Conservation (phyloP, 2,797 vertebrate species). For the Philypnodon macrostomus region DNA sequence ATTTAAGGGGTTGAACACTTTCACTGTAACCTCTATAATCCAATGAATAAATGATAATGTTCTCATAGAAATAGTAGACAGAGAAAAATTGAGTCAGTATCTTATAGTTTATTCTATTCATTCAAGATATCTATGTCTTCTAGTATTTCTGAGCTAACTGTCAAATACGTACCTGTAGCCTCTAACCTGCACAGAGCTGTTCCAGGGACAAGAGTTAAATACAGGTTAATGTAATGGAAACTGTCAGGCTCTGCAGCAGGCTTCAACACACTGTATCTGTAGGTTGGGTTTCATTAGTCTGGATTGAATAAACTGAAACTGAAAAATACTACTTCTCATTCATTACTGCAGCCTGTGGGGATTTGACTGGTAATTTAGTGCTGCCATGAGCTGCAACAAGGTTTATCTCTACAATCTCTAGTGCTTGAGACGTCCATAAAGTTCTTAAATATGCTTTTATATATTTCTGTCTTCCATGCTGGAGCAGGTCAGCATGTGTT, state of each 20-base stretch:
- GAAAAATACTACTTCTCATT: no score
- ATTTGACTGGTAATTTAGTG: no score
- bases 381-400: no score
- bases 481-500: no score
- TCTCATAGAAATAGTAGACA: background rate
- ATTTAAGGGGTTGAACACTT: background rate
- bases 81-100: constrained; percentile 29
- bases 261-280: background rate
- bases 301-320: background rate
- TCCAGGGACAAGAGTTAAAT: background rate
- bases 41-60: constrained; percentile 1
- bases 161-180: constrained; percentile 3
- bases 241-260: background rate
- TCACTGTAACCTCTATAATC: background rate
- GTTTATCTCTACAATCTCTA: no score
- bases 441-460: no score
- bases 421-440: no score
- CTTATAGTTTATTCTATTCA: constrained; percentile 7
- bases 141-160: background rate
- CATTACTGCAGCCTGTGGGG: no score
- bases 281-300: constrained; percentile 3
- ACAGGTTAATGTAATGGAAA: constrained; percentile 8
- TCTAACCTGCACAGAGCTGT: constrained; percentile 5
- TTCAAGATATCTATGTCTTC: constrained; percentile 4
- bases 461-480: no score